Evolutionary conservation across 1,140 invertebrate species (phyloP).

Genomic region (Diabrotica virgifera): DNA sequence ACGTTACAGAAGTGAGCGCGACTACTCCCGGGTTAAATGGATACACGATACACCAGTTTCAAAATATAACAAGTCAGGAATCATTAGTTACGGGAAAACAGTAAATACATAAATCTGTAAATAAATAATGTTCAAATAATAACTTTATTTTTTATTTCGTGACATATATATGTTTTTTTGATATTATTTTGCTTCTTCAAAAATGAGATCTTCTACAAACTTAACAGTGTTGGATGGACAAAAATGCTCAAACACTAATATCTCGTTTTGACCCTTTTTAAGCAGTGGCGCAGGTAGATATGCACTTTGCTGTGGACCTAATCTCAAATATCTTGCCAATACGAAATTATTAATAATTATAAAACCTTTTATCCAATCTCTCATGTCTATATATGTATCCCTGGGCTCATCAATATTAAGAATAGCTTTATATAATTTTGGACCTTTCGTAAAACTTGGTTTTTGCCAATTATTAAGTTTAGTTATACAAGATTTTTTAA

Average conservation of each 20-base stretch:
- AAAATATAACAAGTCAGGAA: no score
- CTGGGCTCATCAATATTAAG: slow-evolving; percentile 14
- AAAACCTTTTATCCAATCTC: slow-evolving; percentile 55
- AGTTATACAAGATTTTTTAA: slow-evolving; percentile 49
- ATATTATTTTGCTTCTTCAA: slow-evolving; percentile 25
- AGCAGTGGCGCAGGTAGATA: slow-evolving; percentile 60
- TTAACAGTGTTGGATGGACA: not conserved
- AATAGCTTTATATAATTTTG: slow-evolving; percentile 24
- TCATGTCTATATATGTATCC: slow-evolving; percentile 44
- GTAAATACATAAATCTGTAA: no score
- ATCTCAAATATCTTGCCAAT: slow-evolving; percentile 56
- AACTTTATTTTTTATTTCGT: no score
- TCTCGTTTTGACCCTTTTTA: slow-evolving; percentile 51
- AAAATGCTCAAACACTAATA: slow-evolving; percentile 44
- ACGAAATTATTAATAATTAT: slow-evolving; percentile 65
- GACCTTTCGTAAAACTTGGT: slow-evolving; percentile 14
- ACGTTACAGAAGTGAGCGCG: no score
- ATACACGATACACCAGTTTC: no score
- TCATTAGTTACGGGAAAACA: no score
- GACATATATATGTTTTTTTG: no score
- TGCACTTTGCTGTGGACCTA: slow-evolving; percentile 57
- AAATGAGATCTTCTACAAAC: not conserved
- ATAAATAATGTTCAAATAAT: no score
- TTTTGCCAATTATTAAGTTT: slow-evolving; percentile 28
- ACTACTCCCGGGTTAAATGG: no score